Conservation (phyloP, 2,888 invertebrate genomes). For the Dexiosoma caninum region DNA sequence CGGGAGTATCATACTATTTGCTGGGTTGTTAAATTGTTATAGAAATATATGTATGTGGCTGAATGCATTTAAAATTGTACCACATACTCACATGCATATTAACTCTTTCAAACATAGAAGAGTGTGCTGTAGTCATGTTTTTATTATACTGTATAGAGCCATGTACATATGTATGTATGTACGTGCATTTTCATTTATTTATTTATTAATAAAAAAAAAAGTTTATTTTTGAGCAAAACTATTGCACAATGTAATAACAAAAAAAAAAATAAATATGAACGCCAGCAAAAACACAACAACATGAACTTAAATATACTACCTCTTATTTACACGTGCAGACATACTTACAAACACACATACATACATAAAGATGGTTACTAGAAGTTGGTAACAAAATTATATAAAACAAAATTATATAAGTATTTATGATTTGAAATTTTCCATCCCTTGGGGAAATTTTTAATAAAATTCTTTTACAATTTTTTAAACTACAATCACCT, state of each 20-base stretch:
- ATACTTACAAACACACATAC: too few species aligned
- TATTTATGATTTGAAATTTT: background rate
- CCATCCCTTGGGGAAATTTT: background rate
- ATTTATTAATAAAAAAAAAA: background rate
- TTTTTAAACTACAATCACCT: too few species aligned
- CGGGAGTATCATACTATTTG: too few species aligned
- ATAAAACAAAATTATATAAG: background rate
- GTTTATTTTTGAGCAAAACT: constrained; percentile 26
- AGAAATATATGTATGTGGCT: constrained; percentile 1
- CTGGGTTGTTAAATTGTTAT: constrained; percentile 15
- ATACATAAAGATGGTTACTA: constrained; percentile 12
- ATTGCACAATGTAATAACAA: constrained; percentile 44
- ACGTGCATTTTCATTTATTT: background rate
- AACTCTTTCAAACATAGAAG: background rate
- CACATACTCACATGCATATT: background rate
- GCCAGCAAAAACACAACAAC: constrained; percentile 11
- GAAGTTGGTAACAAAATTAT: constrained; percentile 12
- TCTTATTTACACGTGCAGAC: constrained; percentile 15
- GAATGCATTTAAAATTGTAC: constrained; percentile 10
- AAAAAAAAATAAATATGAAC: constrained; percentile 34
- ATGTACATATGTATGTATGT: background rate
- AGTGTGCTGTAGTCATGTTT: constrained; percentile 8
- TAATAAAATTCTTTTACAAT: background rate
- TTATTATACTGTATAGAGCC: background rate
- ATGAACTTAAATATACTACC: constrained; percentile 20